Conservation (phyloP, 2,888 invertebrate genomes). For the Agonopterix arenella region DNA sequence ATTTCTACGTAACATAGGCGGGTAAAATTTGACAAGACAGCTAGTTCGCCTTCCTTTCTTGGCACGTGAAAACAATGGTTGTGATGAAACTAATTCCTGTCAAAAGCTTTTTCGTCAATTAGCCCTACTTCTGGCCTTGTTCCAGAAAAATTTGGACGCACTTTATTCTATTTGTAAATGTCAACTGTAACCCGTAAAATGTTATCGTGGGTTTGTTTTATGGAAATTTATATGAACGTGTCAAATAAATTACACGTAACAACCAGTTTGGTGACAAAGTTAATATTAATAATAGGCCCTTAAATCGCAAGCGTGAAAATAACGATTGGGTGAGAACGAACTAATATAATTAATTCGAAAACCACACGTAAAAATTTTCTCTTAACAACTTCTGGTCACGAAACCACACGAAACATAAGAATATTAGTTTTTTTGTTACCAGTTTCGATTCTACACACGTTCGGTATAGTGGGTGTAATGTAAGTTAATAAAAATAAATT, state of each 20-base stretch:
- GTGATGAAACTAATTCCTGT: constrained; percentile 8
- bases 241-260: too few species aligned
- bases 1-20: too few species aligned
- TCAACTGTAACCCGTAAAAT: too few species aligned
- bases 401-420: constrained; percentile 26
- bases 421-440: constrained; percentile 2
- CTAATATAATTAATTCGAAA: constrained; percentile 6
- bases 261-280: too few species aligned
- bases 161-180: background rate
- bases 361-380: constrained; percentile 22
- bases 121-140: constrained; percentile 2
- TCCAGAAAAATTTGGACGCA: constrained; percentile 1
- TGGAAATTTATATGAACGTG: too few species aligned
- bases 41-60: constrained; percentile 2
- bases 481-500: constrained; percentile 8
- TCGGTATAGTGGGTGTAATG: background rate
- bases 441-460: constrained; percentile 4
- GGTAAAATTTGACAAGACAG: too few species aligned
- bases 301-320: constrained; percentile 4
- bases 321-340: constrained; percentile 1
- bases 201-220: too few species aligned
- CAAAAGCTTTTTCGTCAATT: constrained; percentile 10
- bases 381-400: constrained; percentile 34
- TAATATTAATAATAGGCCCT: background rate
- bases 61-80: background rate